Base-by-base conservation (phyloP, 2,797 vertebrate genomes). In the Galagoides demidoff region DNA sequence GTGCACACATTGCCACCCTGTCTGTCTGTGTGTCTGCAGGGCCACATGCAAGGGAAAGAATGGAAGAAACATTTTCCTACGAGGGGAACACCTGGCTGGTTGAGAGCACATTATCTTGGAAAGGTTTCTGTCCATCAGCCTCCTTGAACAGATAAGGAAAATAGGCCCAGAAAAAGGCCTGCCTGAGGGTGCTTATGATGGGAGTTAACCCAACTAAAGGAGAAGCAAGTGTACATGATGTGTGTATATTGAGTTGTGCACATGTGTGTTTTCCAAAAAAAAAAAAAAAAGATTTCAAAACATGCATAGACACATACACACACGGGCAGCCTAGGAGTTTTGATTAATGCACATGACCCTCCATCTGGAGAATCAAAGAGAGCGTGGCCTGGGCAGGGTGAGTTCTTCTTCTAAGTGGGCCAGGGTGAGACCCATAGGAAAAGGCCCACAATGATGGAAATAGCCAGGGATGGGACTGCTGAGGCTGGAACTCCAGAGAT, bases 381-480 rank as follows among this genome's bases (percentile, higher is more conserved):
- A 85, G 16, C 22, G 39, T 11, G 9, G 64, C 43, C 14, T 79
- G 43, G 49, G 22, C 39, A n/a, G 20, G 29, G 1, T 14, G 29
- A 71, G n/a, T 39, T 64, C 83, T 23, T 23, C 66, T 70, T 81
- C 66, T 57, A n/a, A 17, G 13, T 2, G 0, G 22, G n/a, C 34
- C 14, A 85, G 29, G 29, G 7, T 85, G 43, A 57, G 68, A 55
- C 31, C 39, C 52, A 71, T 10, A n/a, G 37, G 37, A 77, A 70
- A 63, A 79, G 0, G 0, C 43, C 25, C n/a, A 1, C 2, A 29
- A 14, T 0, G 0, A 22, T 25, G 23, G 29, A 19, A 19, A 64
- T 31, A 63, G 4, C 5, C 43, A 17, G 27, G 16, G 11, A 22
- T 6, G 16, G 59, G 34, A 34, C 8, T 5, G 5, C 2, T 34